A percentile compares a stretch with the other conserved stretches of the same genome.
phyloP scores from a whole-genome alignment of 2,797 vertebrate genomes.

The Spea hammondii region DNA sequence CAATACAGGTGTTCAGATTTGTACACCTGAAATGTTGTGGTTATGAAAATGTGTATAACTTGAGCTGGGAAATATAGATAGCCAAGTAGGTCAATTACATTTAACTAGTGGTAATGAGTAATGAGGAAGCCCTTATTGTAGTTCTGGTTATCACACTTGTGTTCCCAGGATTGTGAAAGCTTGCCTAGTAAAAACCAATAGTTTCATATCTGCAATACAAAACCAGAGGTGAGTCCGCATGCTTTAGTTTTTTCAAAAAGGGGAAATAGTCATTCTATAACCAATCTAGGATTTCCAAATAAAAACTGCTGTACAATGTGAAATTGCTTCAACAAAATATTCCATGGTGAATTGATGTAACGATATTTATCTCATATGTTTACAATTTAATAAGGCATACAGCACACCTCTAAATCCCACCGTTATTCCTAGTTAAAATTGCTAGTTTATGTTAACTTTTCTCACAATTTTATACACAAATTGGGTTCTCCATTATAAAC shows the following conservation, averaged over 20 bases:
- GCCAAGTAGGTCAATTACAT: no score
- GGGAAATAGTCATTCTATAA: slow-evolving; percentile 29
- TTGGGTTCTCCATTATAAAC: no score
- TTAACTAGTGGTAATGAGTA: background rate
- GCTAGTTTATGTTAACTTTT: no score
- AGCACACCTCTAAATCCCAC: no score
- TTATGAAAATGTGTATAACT: no score
- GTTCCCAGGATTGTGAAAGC: slow-evolving; percentile 16
- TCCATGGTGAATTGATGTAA: no score
- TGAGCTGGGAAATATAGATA: background rate
- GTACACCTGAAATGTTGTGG: background rate
- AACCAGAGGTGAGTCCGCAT: slow-evolving; percentile 13
- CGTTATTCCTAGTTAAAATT: no score
- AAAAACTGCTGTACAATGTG: background rate
- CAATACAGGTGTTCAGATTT: no score
- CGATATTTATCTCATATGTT: background rate
- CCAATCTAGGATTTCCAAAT: background rate
- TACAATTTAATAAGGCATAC: no score
- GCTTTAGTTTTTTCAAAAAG: slow-evolving; percentile 5
- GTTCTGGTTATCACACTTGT: background rate
- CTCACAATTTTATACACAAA: no score
- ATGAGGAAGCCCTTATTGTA: background rate
- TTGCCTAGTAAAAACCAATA: slow-evolving; percentile 2
- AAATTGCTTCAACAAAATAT: background rate
- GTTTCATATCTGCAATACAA: slow-evolving; percentile 41